These are phyloP conservation scores for Eulemur rufifrons DNA, from an alignment of 2,113 vertebrate species.

Conservation along the genomic window DNA sequence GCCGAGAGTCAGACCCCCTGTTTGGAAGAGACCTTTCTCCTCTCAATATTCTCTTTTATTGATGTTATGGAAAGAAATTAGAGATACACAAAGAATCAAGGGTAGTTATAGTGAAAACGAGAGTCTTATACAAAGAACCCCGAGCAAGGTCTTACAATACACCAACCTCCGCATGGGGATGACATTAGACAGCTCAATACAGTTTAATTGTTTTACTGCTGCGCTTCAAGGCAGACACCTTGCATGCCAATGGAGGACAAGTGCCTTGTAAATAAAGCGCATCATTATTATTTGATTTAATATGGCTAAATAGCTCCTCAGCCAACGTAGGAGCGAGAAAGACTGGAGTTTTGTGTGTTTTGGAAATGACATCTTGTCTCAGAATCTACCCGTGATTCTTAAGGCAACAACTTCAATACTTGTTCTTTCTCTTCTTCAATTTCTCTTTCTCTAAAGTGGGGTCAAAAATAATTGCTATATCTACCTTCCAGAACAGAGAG, in stretches of 20 bases:
- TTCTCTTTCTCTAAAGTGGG: neutral
- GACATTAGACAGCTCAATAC: conserved; percentile 79
- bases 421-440: neutral
- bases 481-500: neutral
- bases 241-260: conserved; percentile 29
- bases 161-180: conserved; percentile 71
- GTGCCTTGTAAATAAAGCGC: conserved; percentile 61
- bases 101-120: conserved; percentile 53
- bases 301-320: conserved; percentile 38
- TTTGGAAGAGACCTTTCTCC: conserved; percentile 83
- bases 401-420: neutral
- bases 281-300: conserved; percentile 61
- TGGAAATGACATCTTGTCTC: neutral
- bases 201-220: conserved; percentile 75
- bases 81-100: conserved; percentile 80
- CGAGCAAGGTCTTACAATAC: conserved; percentile 50
- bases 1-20: conserved; percentile 81
- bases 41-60: conserved; percentile 77
- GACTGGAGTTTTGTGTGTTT: neutral
- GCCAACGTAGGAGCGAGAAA: neutral
- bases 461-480: conserved; percentile 13
- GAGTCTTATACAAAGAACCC: conserved; percentile 72
- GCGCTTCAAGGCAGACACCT: conserved; percentile 58
- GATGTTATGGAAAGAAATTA: conserved; percentile 81
- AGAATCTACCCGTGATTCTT: neutral